A percentile compares a stretch with the other conserved stretches of the same genome.
Conservation (phyloP, 2,113 vertebrate genomes). For the Calyptomena viridis region DNA sequence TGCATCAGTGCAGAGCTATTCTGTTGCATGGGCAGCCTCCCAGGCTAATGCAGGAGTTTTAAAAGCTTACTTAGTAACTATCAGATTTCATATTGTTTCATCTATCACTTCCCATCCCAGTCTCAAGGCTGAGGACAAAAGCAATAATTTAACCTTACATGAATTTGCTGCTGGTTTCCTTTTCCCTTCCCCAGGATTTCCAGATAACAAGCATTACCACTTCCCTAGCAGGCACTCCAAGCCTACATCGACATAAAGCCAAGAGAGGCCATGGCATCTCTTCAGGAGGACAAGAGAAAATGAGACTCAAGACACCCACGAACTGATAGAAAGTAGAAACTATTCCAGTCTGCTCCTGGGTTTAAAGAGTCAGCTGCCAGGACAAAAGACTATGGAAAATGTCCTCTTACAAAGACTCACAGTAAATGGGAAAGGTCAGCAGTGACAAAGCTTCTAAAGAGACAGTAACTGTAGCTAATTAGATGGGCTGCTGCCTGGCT, state of each 20-base stretch:
- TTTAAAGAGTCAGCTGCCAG: neutral
- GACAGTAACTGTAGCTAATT: neutral
- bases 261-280: neutral
- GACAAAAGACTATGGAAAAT: neutral
- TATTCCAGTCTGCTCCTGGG: neutral
- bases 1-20: neutral
- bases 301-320: neutral
- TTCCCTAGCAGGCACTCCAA: neutral
- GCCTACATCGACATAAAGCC: neutral
- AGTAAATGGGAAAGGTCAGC: neutral
- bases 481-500: neutral
- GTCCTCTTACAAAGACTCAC: neutral
- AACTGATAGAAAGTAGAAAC: neutral
- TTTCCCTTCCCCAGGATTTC: neutral
- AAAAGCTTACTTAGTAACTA: neutral
- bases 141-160: neutral
- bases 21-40: neutral
- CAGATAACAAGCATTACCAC: neutral
- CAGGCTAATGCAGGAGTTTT: neutral
- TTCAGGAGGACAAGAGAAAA: neutral
- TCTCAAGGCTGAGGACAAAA: neutral
- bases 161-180: neutral
- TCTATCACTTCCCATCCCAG: neutral
- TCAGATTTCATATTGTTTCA: neutral
- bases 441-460: neutral